Evolutionary conservation across 64 coral and sea anemone species (phyloP).

Genomic region (Pachyseris speciosa): DNA sequence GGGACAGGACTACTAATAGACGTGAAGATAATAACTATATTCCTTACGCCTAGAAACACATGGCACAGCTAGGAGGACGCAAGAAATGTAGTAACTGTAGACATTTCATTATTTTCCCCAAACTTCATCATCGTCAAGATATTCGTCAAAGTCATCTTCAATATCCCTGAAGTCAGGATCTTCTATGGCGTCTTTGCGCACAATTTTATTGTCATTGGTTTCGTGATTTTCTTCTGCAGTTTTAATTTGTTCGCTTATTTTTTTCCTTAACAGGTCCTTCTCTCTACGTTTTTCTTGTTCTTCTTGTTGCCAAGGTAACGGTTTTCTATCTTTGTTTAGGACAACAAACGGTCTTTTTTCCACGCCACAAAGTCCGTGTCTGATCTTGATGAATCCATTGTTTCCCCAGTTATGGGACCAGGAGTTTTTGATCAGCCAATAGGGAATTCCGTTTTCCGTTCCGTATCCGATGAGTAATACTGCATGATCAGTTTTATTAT

Average conservation of each 20-base stretch:
- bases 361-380: constrained; percentile 80
- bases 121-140: neutral
- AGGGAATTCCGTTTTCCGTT: constrained; percentile 73
- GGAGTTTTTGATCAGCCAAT: constrained; percentile 97
- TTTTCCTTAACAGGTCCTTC: constrained; percentile 17
- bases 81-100: no score
- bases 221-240: neutral
- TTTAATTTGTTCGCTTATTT: constrained; percentile 4
- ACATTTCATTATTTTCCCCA: neutral
- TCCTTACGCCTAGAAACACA: no score
- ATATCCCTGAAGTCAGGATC: constrained; percentile 48
- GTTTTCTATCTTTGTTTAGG: constrained; percentile 65
- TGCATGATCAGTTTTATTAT: constrained; percentile 87
- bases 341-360: constrained; percentile 90
- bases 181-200: constrained; percentile 34
- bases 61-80: no score
- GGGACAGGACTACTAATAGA: no score
- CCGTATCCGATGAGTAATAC: constrained; percentile 86
- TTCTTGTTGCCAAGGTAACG: constrained; percentile 76
- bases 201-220: constrained; percentile 13
- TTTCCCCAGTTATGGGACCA: constrained; percentile 95
- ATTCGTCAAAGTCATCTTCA: constrained; percentile 28
- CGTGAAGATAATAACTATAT: no score
- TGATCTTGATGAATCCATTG: constrained; percentile 90
- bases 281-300: constrained; percentile 26